These are phyloP conservation scores for Catostomus latipinnis DNA, from an alignment of 2,797 vertebrate genomes.

Conservation along the genomic window DNA sequence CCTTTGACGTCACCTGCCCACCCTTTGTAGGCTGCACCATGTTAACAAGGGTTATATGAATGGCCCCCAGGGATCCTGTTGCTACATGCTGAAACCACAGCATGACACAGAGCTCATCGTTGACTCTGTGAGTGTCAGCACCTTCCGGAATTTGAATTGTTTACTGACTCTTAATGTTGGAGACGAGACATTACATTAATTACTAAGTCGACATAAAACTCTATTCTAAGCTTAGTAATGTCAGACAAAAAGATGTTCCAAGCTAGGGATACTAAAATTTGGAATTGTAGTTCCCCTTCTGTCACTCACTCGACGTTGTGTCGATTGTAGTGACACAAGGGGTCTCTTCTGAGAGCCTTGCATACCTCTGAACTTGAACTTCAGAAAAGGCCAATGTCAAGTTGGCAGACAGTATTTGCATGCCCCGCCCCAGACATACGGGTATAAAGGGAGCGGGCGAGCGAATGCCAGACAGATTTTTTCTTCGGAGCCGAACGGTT, in stretches of 20 bases:
- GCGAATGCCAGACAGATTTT: too few relatives aligned
- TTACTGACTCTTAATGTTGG: conserved; percentile 23
- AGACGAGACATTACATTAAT: conserved; percentile 8
- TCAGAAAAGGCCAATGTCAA: too few relatives aligned
- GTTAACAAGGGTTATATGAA: conserved; percentile 40
- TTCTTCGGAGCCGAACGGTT: too few relatives aligned
- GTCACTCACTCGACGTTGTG: too few relatives aligned
- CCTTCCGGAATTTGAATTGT: conserved; percentile 38
- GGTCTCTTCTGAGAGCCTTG: too few relatives aligned
- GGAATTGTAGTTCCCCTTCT: too few relatives aligned
- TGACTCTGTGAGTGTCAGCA: conserved; percentile 41
- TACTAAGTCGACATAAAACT: conserved; percentile 13
- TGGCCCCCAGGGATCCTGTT: conserved; percentile 8
- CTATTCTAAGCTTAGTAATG: conserved; percentile 11
- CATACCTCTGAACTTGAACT: too few relatives aligned
- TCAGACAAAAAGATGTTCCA: conserved; percentile 9
- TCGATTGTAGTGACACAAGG: too few relatives aligned
- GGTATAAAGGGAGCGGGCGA: too few relatives aligned
- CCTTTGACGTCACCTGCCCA: conserved; percentile 7
- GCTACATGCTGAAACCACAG: conserved; percentile 54
- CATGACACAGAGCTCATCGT: neutral
- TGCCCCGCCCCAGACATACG: too few relatives aligned
- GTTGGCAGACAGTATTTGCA: too few relatives aligned
- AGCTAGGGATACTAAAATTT: neutral
- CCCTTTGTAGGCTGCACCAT: neutral